phyloP scores from a whole-genome alignment of 1,140 invertebrate genomes.

The Zaprionus camerounensis region DNA sequence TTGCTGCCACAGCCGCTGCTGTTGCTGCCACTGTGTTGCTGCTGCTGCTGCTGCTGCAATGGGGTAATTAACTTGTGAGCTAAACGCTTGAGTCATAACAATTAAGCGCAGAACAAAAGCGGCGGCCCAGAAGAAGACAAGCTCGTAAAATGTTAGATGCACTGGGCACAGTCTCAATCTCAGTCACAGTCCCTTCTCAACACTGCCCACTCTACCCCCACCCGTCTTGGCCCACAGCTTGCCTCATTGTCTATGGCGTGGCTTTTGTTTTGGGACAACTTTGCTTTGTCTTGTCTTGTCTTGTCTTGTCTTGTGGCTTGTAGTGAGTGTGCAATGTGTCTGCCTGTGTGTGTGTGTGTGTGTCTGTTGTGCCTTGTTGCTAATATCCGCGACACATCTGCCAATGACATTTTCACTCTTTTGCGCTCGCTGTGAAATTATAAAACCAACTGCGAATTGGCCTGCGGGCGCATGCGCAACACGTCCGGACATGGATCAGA shows the following conservation, averaged over 20 bases:
- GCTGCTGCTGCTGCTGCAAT: background rate
- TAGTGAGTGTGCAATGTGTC: background rate
- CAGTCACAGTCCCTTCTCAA: too few species aligned
- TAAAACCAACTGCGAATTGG: conserved; percentile 52
- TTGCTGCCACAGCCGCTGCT: conserved; percentile 3
- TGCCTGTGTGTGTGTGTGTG: conserved; percentile 9
- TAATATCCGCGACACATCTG: conserved; percentile 78
- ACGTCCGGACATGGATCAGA: conserved; percentile 76
- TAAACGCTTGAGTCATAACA: conserved; percentile 75
- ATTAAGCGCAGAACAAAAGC: conserved; percentile 58
- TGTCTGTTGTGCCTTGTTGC: conserved; percentile 40
- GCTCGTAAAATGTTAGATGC: conserved; percentile 61
- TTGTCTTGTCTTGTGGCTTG: background rate
- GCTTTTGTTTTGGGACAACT: conserved; percentile 40
- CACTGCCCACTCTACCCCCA: background rate
- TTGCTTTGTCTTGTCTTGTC: background rate
- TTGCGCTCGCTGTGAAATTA: conserved; percentile 64
- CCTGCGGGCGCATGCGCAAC: conserved; percentile 77
- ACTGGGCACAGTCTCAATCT: background rate
- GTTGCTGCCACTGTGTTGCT: background rate
- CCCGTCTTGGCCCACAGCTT: background rate
- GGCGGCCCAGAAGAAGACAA: conserved; percentile 46
- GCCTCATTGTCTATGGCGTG: conserved; percentile 31
- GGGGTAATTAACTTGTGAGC: conserved; percentile 76
- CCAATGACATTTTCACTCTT: conserved; percentile 81